Base-by-base conservation (phyloP, 35 echinoderm and acorn worm species). In the Chiridota heheva region DNA sequence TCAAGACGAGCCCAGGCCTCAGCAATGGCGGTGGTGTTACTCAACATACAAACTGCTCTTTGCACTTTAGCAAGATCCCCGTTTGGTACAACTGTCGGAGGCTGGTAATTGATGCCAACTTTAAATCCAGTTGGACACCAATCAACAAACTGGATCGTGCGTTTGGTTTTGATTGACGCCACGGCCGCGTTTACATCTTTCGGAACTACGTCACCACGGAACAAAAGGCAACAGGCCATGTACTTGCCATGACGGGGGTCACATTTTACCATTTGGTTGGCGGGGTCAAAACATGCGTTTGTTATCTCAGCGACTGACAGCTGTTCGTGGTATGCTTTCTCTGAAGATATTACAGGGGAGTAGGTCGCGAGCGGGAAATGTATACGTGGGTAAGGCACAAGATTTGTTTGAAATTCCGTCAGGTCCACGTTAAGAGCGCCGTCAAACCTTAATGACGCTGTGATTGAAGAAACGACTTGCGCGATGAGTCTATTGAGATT, bases 321-420 rank as follows among this genome's bases (percentile, higher is more conserved):
- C 65, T 84, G 64, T 26, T 84, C 81, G 22, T 84, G 81, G 65
- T 84, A 84, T 27, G 81, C 81, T 38, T 70, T 70, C 31, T 84
- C 81, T 5, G 81, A n/a, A 53, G 80, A 82, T 15, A 82, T 82
- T 61, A 82, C 61, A 7, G 80, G 80, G 32, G 80, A 61, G 33
- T 58, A 84, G 45, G 81, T 84, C 1, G 67, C 81, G 17, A 84
- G 65, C 24, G 81, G 81, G 67, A 84, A 84, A 57, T 84, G 85
- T 27, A 87, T 87, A 22, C 85, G 57, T 37, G 85, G 85, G 46
- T 87, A 81, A 30, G 85, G 85, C 62, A 87, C 85, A 40, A 87
- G 70, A 64, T 87, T 87, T 72, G 85, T 87, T 75, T 87, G 85
- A 37, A 87, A 87, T 63, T 87, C 85, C 2, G 74, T 87, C 59